Conservation (phyloP, 2,888 invertebrate genomes). For the Drosophila anomalipes region DNA sequence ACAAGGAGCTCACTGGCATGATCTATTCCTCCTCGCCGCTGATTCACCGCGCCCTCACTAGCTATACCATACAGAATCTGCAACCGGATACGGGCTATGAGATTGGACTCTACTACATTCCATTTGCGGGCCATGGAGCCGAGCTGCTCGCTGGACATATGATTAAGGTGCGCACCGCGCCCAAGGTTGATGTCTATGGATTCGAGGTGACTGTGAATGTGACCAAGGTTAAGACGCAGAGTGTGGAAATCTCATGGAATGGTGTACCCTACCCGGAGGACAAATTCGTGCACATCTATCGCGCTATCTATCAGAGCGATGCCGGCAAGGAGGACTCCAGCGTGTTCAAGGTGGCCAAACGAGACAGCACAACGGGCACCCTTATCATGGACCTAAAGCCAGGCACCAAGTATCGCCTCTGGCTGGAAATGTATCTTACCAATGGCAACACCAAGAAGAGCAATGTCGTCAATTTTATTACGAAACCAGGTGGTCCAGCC, state of each 20-base stretch:
- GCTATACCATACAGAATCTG: slow-evolving; percentile 91
- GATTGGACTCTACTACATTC: slow-evolving; percentile 93
- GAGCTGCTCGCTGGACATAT: slow-evolving; percentile 91
- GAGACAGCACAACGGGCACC: slow-evolving; percentile 89
- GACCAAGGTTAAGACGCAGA: slow-evolving; percentile 90
- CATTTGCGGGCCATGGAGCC: slow-evolving; percentile 92
- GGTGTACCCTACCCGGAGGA: slow-evolving; percentile 96
- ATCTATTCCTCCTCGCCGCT: slow-evolving; percentile 94
- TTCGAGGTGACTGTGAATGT: slow-evolving; percentile 93
- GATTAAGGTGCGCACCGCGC: slow-evolving; percentile 90
- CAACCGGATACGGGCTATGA: slow-evolving; percentile 93
- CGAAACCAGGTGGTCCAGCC: slow-evolving; percentile 89
- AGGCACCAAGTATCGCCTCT: slow-evolving; percentile 92
- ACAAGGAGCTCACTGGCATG: slow-evolving; percentile 92
- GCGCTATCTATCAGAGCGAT: slow-evolving; percentile 93
- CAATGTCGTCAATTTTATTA: slow-evolving; percentile 94
- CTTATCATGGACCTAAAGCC: slow-evolving; percentile 90
- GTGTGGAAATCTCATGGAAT: slow-evolving; percentile 92
- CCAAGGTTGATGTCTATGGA: slow-evolving; percentile 91
- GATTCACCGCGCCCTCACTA: slow-evolving; percentile 92
- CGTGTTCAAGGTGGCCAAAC: slow-evolving; percentile 91
- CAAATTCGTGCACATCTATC: slow-evolving; percentile 95
- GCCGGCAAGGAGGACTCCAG: slow-evolving; percentile 90
- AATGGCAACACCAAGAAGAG: slow-evolving; percentile 96
- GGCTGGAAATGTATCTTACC: slow-evolving; percentile 95